Conservation (phyloP, 2,797 vertebrate genomes). For the Gobionotothen gibberifrons region DNA sequence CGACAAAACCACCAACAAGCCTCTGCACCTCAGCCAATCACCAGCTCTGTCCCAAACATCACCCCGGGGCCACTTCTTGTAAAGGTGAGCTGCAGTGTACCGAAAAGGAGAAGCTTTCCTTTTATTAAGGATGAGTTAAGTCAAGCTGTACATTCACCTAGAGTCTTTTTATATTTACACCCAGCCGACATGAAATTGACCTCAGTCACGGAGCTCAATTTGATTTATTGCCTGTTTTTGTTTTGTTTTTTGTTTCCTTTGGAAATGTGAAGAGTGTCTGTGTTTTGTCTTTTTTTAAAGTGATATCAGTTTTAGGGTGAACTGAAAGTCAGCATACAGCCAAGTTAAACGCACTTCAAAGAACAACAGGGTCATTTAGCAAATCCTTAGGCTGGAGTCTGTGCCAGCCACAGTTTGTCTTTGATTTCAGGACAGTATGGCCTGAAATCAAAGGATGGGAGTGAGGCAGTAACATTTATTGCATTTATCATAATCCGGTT, state of each 20-base stretch:
- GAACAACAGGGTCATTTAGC: constrained; percentile 53
- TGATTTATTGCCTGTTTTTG: constrained; percentile 39
- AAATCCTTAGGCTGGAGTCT: constrained; percentile 58
- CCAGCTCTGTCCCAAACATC: constrained; percentile 67
- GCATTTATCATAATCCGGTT: constrained; percentile 71
- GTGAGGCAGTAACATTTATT: constrained; percentile 55
- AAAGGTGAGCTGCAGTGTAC: constrained; percentile 84
- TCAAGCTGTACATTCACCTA: not conserved
- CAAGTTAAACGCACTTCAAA: constrained; percentile 62
- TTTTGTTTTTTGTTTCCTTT: constrained; percentile 51
- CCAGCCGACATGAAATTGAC: constrained; percentile 43
- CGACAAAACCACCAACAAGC: constrained; percentile 75
- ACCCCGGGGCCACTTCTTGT: constrained; percentile 88
- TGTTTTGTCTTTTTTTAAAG: constrained; percentile 64
- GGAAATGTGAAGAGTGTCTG: constrained; percentile 47
- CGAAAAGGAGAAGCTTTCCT: not conserved
- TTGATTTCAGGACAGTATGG: constrained; percentile 60
- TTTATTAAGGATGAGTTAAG: constrained; percentile 6
- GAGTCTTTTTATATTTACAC: constrained; percentile 9
- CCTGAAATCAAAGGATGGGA: constrained; percentile 58
- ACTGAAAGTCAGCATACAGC: constrained; percentile 40
- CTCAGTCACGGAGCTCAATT: constrained; percentile 18
- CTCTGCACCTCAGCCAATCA: constrained; percentile 67
- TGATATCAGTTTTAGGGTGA: constrained; percentile 49
- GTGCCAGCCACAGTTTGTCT: constrained; percentile 69